These are phyloP conservation scores for Xenopus tropicalis DNA, from an alignment of 2,113 vertebrate genomes.

Conservation along the genomic window UCB_Xtro_10.0 CM004451.2:89403501-89404000, in stretches of 20 bases:
- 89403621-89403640: conserved; percentile 97
- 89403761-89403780: no score
- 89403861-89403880: no score
- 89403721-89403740: background rate
- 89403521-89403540: conserved; percentile 81
- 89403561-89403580: conserved; percentile 98
- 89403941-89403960: no score
- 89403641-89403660: conserved; percentile 96
- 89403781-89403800: no score
- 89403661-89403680: conserved; percentile 89
- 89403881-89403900: no score
- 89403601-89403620: conserved; percentile 98
- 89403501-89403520: conserved; percentile 93
- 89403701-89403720: conserved; percentile 73
- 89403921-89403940: no score
- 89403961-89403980: no score
- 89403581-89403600: conserved; percentile 97
- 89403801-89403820: no score
- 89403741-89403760: background rate
- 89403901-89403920: no score
- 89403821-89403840: no score
- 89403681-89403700: conserved; percentile 93
- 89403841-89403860: no score
- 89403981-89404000: no score
- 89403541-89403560: conserved; percentile 92